A percentile compares a stretch with the other conserved stretches of the same genome.
Evolutionary conservation across 1,140 invertebrate genomes (phyloP).

Genomic region (Monochamus saltuarius): DNA sequence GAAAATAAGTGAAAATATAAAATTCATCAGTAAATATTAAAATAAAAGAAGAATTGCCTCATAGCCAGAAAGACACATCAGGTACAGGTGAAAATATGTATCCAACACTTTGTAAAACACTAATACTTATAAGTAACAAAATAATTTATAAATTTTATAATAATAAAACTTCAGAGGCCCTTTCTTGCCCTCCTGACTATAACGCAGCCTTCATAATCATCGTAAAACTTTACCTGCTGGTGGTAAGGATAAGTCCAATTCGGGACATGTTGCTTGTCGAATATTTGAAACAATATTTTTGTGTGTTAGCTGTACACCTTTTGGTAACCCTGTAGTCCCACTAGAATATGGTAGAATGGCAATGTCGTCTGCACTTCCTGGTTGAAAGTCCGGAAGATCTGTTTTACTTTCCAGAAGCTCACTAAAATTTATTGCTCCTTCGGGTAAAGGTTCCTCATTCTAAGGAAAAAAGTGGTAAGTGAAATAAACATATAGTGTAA

Average conservation of each 20-base stretch:
- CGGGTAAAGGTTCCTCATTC: constrained; percentile 49
- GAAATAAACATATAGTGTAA: not conserved
- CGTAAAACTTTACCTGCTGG: constrained; percentile 26
- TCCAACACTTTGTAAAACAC: too few species aligned
- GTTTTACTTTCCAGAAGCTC: constrained; percentile 55
- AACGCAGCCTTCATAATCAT: too few species aligned
- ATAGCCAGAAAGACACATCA: too few species aligned
- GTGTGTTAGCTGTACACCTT: constrained; percentile 82
- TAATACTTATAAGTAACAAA: too few species aligned
- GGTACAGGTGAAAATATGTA: too few species aligned
- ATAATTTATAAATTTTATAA: too few species aligned
- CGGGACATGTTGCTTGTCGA: constrained; percentile 33
- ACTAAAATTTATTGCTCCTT: constrained; percentile 59
- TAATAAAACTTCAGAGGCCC: too few species aligned
- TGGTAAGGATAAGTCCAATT: constrained; percentile 24
- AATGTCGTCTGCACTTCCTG: constrained; percentile 52
- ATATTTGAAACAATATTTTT: constrained; percentile 60
- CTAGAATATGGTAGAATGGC: constrained; percentile 70
- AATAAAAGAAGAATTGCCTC: too few species aligned
- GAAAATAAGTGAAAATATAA: too few species aligned
- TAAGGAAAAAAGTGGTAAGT: constrained; percentile 26
- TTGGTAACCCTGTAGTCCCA: constrained; percentile 88
- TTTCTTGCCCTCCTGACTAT: too few species aligned
- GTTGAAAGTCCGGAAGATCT: constrained; percentile 51
- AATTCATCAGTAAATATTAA: too few species aligned